Conservation (phyloP, 2,888 invertebrate species). For the Erebia palarica region DNA sequence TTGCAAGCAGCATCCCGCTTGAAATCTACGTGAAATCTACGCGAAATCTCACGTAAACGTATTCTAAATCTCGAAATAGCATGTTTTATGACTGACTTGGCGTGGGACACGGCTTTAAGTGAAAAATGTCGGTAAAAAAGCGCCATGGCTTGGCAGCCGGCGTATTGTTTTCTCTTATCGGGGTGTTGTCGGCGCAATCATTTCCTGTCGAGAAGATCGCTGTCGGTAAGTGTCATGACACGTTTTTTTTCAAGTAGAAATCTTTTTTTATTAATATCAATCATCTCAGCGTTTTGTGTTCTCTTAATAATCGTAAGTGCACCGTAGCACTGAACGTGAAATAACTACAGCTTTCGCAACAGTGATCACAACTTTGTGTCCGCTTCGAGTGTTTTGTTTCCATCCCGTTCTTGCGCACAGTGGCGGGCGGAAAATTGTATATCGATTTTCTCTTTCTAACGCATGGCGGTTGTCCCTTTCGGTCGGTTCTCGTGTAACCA, state of each 20-base stretch:
- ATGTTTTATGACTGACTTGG: slow-evolving; percentile 42
- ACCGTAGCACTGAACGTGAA: not conserved
- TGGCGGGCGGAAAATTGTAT: slow-evolving; percentile 47
- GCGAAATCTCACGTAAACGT: slow-evolving; percentile 45
- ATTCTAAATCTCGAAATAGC: slow-evolving; percentile 39
- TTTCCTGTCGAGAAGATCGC: slow-evolving; percentile 75
- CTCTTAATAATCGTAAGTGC: not conserved
- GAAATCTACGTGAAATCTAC: slow-evolving; percentile 52
- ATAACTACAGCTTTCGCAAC: not conserved
- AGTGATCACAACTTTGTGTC: slow-evolving; percentile 16
- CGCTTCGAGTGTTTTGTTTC: slow-evolving; percentile 50
- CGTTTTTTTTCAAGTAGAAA: slow-evolving; percentile 32
- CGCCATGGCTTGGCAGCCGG: slow-evolving; percentile 47
- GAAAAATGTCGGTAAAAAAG: slow-evolving; percentile 49
- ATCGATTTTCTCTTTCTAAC: slow-evolving; percentile 61
- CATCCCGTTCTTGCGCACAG: slow-evolving; percentile 51
- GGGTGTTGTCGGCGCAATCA: slow-evolving; percentile 62
- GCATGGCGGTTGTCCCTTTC: slow-evolving; percentile 49
- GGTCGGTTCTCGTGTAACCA: slow-evolving; percentile 35
- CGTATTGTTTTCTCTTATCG: slow-evolving; percentile 63
- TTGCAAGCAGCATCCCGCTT: slow-evolving; percentile 75
- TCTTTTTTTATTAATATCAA: slow-evolving; percentile 3
- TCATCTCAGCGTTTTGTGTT: not conserved
- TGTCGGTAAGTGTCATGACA: slow-evolving; percentile 66
- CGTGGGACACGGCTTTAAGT: slow-evolving; percentile 11